Evolutionary conservation across 2,113 vertebrate genomes (phyloP), one percentile per base, ranked within the genome.

Genomic region (Tragelaphus imberbis): DNA sequence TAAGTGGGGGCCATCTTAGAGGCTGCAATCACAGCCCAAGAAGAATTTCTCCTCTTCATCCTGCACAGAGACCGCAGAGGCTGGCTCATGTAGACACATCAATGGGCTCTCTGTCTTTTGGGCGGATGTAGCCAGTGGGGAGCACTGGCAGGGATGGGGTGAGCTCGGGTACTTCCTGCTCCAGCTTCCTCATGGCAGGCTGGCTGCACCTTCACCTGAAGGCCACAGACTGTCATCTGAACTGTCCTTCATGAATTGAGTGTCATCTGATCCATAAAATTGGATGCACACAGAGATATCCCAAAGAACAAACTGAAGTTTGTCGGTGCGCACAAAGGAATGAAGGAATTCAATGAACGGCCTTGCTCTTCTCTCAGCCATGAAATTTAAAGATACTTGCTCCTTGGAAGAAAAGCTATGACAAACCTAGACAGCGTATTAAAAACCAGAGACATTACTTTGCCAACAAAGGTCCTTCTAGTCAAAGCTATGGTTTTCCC

Each of bases 371-470:
- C 49, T 49, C 49, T 49, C 49, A 49, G 49, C 49, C 49, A 2
- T 49, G 65, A 71, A 71, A 71, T 71, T 71, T 71, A 71, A 36
- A 71, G 65, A 71, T 19, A 36, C n/a, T 21, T 21, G n/a, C 65
- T 36, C 65, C 65, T 71, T 36, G 17, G n/a, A 36, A 71, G 65
- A 71, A 71, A 33, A 71, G n/a, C 65, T 71, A 71, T 36, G 65
- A 71, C n/a, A 36, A 68, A 71, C n/a, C n/a, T 21, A 36, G n/a
- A 71, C 9, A 11, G 65, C 0, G 0, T 36, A 9, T 71, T 71
- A 36, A 71, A 71, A 71, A 71, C 8, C n/a, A 71, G 65, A 36
- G 17, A 71, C 4, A 71, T 21, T 71, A 71, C 65, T 71, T 68
- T 71, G 65, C 65, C 65, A 36, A 21, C 17, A 71, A 71, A 71